Evolutionary conservation across 2,888 invertebrate species (phyloP).

Genomic region (Microctonus aethiopoides): DNA sequence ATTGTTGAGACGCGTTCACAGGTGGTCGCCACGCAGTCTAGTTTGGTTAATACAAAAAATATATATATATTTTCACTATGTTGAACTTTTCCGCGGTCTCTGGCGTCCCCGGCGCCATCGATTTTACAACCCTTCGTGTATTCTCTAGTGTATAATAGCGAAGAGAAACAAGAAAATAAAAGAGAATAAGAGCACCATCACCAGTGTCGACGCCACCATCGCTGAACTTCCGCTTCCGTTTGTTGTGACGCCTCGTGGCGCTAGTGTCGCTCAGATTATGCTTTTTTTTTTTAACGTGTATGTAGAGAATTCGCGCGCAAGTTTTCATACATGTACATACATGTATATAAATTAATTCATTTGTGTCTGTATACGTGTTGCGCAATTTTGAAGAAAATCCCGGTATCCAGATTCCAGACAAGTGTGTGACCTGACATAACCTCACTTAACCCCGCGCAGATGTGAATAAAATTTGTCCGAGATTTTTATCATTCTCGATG

Average conservation of each 20-base stretch:
- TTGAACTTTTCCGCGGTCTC: conserved; percentile 19
- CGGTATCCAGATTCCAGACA: neutral
- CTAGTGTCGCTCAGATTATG: conserved; percentile 28
- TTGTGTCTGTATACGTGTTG: conserved; percentile 29
- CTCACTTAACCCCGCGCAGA: conserved; percentile 8
- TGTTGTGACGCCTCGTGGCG: conserved; percentile 53
- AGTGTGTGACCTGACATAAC: conserved; percentile 5
- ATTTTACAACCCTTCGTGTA: neutral
- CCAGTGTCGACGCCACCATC: conserved; percentile 31
- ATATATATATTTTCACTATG: conserved; percentile 24
- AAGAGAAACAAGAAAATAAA: neutral
- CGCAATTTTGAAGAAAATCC: neutral
- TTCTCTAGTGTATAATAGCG: too few species aligned
- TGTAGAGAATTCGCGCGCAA: too few species aligned
- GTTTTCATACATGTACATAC: too few species aligned
- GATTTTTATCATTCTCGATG: neutral
- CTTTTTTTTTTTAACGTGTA: neutral
- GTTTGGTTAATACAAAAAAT: conserved; percentile 45
- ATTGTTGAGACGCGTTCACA: conserved; percentile 46
- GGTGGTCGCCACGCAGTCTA: conserved; percentile 65
- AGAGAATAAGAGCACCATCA: neutral
- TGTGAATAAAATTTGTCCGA: neutral
- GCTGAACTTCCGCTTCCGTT: conserved; percentile 52
- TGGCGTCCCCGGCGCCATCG: conserved; percentile 1
- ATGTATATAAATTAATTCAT: conserved; percentile 14